A percentile compares a stretch with the other conserved stretches of the same genome.
Evolutionary conservation across 2,113 vertebrate genomes (phyloP).

Genomic region (Vireo altiloquus): DNA sequence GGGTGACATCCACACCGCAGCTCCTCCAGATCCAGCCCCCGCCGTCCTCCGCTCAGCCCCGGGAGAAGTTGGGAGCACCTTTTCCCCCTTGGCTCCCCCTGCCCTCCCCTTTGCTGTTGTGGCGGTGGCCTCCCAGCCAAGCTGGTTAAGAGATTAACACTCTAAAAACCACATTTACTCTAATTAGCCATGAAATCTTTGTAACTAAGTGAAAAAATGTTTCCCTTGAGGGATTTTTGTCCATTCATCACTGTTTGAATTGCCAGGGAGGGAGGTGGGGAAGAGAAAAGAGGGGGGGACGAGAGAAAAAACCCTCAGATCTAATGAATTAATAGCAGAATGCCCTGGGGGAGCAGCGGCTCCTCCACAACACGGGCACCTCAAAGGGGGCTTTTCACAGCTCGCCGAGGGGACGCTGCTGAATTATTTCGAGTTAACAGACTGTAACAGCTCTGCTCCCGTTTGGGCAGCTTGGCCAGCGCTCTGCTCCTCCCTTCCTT

Average conservation of each 20-base stretch:
- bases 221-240: constrained; percentile 73
- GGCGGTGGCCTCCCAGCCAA: constrained; percentile 47
- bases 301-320: constrained; percentile 2
- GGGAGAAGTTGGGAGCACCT: background rate
- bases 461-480: background rate
- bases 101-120: constrained; percentile 1
- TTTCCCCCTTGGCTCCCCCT: background rate
- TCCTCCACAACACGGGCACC: constrained; percentile 10
- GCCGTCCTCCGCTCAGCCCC: rapidly evolving
- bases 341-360: background rate
- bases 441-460: constrained; percentile 57
- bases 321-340: constrained; percentile 66
- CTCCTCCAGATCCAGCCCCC: rapidly evolving
- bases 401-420: background rate
- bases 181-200: constrained; percentile 81
- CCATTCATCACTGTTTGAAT: constrained; percentile 75
- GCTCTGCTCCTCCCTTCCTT: background rate
- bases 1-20: rapidly evolving
- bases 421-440: constrained; percentile 68
- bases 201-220: constrained; percentile 79
- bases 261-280: background rate
- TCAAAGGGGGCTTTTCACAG: constrained; percentile 28
- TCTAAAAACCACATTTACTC: constrained; percentile 73
- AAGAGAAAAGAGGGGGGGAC: background rate
- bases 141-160: constrained; percentile 74